Conservation (phyloP, 2,797 vertebrate species). For the Toxotes lorentzi region DNA sequence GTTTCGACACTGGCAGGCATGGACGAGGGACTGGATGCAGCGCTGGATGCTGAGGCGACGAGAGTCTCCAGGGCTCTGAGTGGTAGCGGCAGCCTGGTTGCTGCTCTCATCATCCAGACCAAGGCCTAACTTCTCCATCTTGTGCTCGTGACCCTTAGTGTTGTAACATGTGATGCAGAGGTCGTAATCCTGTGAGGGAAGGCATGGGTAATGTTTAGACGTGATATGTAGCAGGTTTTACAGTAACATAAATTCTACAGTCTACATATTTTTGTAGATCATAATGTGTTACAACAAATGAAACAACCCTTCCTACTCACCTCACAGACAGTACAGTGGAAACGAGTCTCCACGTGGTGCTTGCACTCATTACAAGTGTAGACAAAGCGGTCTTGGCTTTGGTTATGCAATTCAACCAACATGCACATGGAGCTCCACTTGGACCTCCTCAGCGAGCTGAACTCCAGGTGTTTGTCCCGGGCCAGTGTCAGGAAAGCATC, state of each 20-base stretch:
- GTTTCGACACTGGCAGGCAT: slow-evolving; percentile 97
- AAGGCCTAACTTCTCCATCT: slow-evolving; percentile 98
- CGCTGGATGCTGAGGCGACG: slow-evolving; percentile 98
- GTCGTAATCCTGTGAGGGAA: slow-evolving; percentile 92
- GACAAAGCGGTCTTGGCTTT: slow-evolving; percentile 98
- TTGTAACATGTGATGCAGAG: slow-evolving; percentile 98
- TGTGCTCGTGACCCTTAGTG: slow-evolving; percentile 96
- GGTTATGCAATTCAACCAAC: slow-evolving; percentile 97
- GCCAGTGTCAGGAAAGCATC: slow-evolving; percentile 97
- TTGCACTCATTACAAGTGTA: slow-evolving; percentile 99
- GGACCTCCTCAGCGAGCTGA: slow-evolving; percentile 94
- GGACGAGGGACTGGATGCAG: slow-evolving; percentile 98
- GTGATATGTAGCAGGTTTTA: background rate
- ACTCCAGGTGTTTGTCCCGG: slow-evolving; percentile 97
- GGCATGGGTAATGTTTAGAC: background rate
- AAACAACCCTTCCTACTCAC: slow-evolving; percentile 76
- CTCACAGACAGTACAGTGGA: slow-evolving; percentile 98
- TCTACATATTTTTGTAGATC: background rate
- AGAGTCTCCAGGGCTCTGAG: slow-evolving; percentile 96
- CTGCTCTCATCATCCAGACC: slow-evolving; percentile 97
- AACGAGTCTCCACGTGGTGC: slow-evolving; percentile 97
- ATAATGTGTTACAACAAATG: background rate
- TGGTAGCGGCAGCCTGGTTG: slow-evolving; percentile 92
- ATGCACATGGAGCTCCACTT: slow-evolving; percentile 99
- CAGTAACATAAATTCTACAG: background rate